Conservation (phyloP, 2,797 vertebrate genomes). For the Dipus sagitta region DNA sequence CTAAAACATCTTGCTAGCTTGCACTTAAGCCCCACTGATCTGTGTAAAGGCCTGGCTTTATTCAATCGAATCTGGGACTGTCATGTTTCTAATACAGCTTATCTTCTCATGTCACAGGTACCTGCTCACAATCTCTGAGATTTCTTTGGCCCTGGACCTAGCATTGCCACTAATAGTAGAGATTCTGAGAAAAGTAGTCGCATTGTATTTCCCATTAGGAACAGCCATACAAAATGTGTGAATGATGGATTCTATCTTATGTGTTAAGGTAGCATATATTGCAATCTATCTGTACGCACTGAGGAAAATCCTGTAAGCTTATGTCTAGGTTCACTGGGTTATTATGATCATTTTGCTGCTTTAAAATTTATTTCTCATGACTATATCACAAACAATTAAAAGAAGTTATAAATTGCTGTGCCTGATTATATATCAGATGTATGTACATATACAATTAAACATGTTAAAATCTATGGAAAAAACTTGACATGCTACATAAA, state of each 20-base stretch:
- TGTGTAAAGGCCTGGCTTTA: background rate
- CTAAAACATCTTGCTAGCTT: background rate
- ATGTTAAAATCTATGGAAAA: background rate
- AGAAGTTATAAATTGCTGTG: constrained; percentile 57
- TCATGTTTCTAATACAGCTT: background rate
- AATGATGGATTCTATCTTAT: background rate
- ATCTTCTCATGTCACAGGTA: background rate
- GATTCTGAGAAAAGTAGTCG: background rate
- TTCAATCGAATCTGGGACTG: background rate
- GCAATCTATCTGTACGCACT: background rate
- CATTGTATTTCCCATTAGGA: background rate
- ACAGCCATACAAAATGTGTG: background rate
- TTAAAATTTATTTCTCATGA: constrained; percentile 66
- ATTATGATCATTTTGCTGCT: background rate
- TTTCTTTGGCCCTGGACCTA: background rate
- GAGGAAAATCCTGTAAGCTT: background rate
- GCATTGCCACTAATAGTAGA: constrained; percentile 25
- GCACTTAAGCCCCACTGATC: background rate
- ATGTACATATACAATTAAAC: background rate
- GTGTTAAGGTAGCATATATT: background rate
- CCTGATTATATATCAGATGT: constrained; percentile 70
- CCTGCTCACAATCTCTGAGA: constrained; percentile 11
- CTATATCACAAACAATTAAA: constrained; percentile 42
- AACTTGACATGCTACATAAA: background rate
- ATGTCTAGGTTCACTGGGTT: background rate